These are phyloP conservation scores for Centropus unirufus DNA, from an alignment of 2,113 vertebrate species.

Conservation along the genomic window DNA sequence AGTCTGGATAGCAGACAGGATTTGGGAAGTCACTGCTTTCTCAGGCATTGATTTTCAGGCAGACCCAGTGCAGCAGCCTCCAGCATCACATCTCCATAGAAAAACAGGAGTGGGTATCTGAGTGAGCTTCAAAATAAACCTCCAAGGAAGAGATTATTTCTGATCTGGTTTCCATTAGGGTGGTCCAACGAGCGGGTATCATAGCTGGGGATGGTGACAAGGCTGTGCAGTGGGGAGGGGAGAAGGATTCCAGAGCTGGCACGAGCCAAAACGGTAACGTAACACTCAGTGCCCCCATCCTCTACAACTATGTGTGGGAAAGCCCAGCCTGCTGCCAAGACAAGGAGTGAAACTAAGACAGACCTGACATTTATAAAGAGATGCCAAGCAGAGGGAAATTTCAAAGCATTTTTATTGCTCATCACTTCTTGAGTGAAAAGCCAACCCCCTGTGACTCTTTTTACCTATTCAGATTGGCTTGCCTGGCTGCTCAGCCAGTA, in stretches of 20 bases:
- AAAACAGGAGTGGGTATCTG: background rate
- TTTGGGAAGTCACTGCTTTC: background rate
- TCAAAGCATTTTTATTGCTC: background rate
- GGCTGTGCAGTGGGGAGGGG: background rate
- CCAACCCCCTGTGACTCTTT: background rate
- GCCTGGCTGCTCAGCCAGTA: background rate
- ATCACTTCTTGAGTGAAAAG: background rate
- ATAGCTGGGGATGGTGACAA: background rate
- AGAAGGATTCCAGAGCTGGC: background rate
- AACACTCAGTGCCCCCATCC: background rate
- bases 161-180: background rate
- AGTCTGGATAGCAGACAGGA: accelerated
- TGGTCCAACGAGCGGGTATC: background rate
- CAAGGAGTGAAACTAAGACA: background rate
- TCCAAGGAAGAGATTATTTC: background rate
- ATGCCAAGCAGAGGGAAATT: background rate
- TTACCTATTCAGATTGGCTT: background rate
- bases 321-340: background rate
- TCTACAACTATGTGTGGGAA: accelerated
- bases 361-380: background rate
- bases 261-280: accelerated
- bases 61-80: background rate
- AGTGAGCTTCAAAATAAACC: background rate
- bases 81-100: background rate
- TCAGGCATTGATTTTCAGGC: accelerated